These are phyloP conservation scores for Rhinogobio ventralis DNA, from an alignment of 2,797 vertebrate species.

Conservation along the genomic window DNA sequence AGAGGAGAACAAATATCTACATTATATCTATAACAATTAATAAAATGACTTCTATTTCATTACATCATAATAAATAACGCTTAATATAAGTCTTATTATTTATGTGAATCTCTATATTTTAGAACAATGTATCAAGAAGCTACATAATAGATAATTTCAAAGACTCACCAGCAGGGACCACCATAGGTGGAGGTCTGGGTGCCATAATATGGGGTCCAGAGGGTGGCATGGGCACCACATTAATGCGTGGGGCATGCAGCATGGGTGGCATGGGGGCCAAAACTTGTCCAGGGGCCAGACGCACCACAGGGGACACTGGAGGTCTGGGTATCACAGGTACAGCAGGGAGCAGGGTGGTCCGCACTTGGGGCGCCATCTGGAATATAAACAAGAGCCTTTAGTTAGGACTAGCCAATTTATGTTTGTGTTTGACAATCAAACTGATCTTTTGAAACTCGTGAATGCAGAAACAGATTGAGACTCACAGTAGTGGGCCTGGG, in stretches of 20 bases:
- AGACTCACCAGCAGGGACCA: slow-evolving; percentile 89
- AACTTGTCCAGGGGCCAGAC: slow-evolving; percentile 89
- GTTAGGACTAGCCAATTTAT: not conserved
- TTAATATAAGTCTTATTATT: not conserved
- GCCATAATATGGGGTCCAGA: slow-evolving; percentile 91
- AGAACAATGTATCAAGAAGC: not conserved
- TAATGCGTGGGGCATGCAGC: slow-evolving; percentile 91
- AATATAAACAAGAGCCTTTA: not conserved
- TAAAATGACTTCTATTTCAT: no score
- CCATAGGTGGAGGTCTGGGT: slow-evolving; percentile 94
- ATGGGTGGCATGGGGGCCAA: slow-evolving; percentile 92
- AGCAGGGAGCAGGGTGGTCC: slow-evolving; percentile 92
- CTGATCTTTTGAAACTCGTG: not conserved
- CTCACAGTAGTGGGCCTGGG: slow-evolving; percentile 85
- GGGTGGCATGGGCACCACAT: slow-evolving; percentile 94
- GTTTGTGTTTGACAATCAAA: not conserved
- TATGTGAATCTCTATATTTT: not conserved
- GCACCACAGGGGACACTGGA: slow-evolving; percentile 89
- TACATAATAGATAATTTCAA: not conserved
- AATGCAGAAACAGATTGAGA: slow-evolving; percentile 22
- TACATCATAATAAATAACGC: no score
- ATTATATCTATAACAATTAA: no score
- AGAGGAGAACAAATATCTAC: no score
- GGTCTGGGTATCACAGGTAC: slow-evolving; percentile 93
- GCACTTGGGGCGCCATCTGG: slow-evolving; percentile 89